Base-by-base conservation (phyloP, 2,888 invertebrate species). In the Drosophila neotestacea region DNA sequence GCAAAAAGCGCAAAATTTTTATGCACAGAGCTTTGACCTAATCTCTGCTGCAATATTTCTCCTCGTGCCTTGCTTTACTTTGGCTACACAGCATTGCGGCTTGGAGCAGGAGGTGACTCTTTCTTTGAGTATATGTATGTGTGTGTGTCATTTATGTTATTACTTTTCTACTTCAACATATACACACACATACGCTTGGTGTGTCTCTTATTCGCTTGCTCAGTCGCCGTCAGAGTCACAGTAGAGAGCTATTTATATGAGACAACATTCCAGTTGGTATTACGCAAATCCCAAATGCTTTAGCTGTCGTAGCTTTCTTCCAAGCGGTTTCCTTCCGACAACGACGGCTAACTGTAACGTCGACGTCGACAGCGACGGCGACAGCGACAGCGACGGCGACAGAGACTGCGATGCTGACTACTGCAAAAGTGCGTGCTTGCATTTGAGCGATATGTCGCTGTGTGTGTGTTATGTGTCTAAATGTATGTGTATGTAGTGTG, bases 1-100 rank as follows among this genome's bases (percentile, higher is more conserved):
- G 88, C 79, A 71, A 69, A 85, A 85, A 70, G 48, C 55, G 58
- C 28, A 73, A 72, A 72, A 73, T 68, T 81, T 66, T 81, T 78
- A 85, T 88, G 88, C 85, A 88, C 77, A 89, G 89, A 89, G 85
- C 89, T 89, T 89, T 85, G 85, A 89, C 85, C 85, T 89, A 85
- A 85, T 88, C 85, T 85, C 85, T 77, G 83, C 69, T 89, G 89
- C 89, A 88, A 85, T 89, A 89, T 89, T 89, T 88, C 78, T 87
- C 39, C 75, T 81, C 68, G 72, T 79, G 79, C 80, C 80, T 79
- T 69, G 68, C 82, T 70, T 73, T 70, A 69, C 78, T 66, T 82
- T 75, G 68, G 79, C 81, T 61, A 58, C 46, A 62, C 46, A 62
- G 76, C 55, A 55, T 11, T 56, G 70, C 28, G 79, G 52, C 42